Evolutionary conservation across 2,113 vertebrate genomes (phyloP).

Genomic region (Polypterus senegalus): DNA sequence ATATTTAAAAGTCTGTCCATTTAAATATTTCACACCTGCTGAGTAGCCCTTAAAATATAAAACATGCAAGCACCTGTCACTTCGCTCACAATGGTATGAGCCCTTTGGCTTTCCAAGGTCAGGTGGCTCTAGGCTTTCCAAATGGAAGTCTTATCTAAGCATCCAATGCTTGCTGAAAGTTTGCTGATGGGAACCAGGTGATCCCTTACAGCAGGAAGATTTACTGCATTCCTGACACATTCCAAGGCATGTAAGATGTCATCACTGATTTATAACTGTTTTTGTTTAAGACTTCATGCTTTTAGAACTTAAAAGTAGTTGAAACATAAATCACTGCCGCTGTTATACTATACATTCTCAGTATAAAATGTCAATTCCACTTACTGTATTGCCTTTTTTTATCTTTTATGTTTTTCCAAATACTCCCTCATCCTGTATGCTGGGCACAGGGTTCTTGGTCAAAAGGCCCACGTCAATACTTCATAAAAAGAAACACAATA

Average conservation of each 20-base stretch:
- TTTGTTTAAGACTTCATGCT: conserved; percentile 17
- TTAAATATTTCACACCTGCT: not conserved
- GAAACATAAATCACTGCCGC: conserved; percentile 17
- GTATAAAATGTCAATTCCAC: conserved; percentile 16
- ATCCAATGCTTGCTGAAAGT: not conserved
- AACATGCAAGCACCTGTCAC: conserved; percentile 7
- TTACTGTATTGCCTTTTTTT: conserved; percentile 6
- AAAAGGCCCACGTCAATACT: too few species aligned
- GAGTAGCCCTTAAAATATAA: not conserved
- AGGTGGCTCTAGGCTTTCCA: not conserved
- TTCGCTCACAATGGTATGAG: not conserved
- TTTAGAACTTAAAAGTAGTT: conserved; percentile 7
- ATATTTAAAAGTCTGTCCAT: conserved; percentile 3
- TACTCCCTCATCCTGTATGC: too few species aligned
- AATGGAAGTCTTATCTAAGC: not conserved
- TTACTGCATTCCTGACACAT: conserved; percentile 21
- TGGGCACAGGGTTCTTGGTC: too few species aligned
- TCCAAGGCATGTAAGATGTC: conserved; percentile 17
- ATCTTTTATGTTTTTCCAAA: not conserved
- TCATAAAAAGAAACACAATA: too few species aligned
- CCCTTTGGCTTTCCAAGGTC: not conserved
- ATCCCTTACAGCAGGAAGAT: conserved; percentile 12
- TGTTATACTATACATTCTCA: not conserved
- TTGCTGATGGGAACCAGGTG: conserved; percentile 8
- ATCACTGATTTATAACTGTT: conserved; percentile 22